Evolutionary conservation across 2,113 vertebrate species (phyloP), one percentile per base, ranked within the genome.

Genomic region (Phyllostomus hastatus): DNA sequence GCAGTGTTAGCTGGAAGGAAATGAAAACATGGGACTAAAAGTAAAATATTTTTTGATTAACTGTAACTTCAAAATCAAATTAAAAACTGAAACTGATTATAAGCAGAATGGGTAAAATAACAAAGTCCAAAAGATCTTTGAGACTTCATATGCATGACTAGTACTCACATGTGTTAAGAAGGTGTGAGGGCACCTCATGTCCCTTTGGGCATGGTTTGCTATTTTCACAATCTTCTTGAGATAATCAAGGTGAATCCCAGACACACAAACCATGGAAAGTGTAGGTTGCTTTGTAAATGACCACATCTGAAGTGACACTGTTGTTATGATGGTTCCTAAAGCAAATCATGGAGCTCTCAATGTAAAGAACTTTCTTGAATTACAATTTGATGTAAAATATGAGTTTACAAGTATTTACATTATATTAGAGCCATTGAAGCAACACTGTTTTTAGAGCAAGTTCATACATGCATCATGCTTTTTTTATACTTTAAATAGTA

Each of bases 11-110:
- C 70, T 98, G 88, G 94, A 98, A 98, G 98, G 98, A 99, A 99
- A 98, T 98, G 97, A 98, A 97, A 98, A 97, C 26, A 95, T 98
- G 97, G 96, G 83, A 79, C 90, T 98, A 96, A 98, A 98, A 97
- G 86, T 79, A 98, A 96, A 98, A 97, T 97, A 96, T 86, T 91
- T 95, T 98, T 97, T 97, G 97, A 97, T 97, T 96, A 98, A 96
- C 2, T 90, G 95, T 16, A 95, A 75, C 75, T 91, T 96, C 97
- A 95, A 93, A 88, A 98, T 94, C 97, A 97, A 96, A 96, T 95
- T 97, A 97, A 97, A 98, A 93, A 69, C 48, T 92, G 48, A 97
- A 98, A 86, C 54, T 84, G 76, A 96, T 95, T 97, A 90, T 96
- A 97, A 97, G 80, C 97, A 97, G 78, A 97, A 92, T 80, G 86